Evolutionary conservation across 2,888 invertebrate genomes (phyloP).

Genomic region (Tillus elongatus): DNA sequence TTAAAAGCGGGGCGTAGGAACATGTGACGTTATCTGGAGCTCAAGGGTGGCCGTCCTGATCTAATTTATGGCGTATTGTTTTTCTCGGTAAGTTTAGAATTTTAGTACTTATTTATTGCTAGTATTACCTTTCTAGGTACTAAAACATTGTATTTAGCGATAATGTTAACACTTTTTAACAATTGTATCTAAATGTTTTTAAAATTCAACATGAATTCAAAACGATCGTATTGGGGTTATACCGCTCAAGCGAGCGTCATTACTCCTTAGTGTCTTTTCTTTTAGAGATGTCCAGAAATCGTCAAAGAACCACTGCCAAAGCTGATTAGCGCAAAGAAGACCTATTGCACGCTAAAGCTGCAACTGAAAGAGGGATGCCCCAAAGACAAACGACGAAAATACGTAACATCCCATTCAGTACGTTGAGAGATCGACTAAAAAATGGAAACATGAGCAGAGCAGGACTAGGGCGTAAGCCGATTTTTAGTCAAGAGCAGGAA

Average conservation of each 20-base stretch:
- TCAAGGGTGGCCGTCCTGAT: constrained; percentile 12
- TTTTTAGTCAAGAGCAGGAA: constrained; percentile 20
- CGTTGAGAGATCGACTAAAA: constrained; percentile 18
- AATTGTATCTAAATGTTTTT: constrained; percentile 6
- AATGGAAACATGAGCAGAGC: constrained; percentile 16
- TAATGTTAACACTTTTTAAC: constrained; percentile 3
- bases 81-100: constrained; percentile 14
- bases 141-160: constrained; percentile 9
- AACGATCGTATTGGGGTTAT: constrained; percentile 9
- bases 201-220: constrained; percentile 10
- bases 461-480: constrained; percentile 17
- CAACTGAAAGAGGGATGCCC: constrained; percentile 15
- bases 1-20: constrained; percentile 9
- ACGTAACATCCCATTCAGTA: constrained; percentile 18
- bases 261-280: constrained; percentile 15
- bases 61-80: constrained; percentile 14
- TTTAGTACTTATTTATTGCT: no score
- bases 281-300: constrained; percentile 17
- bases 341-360: constrained; percentile 12
- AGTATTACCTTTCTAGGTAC: constrained; percentile 11
- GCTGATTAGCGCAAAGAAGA: constrained; percentile 14
- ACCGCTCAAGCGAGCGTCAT: constrained; percentile 15
- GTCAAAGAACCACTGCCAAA: constrained; percentile 17
- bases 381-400: constrained; percentile 17
- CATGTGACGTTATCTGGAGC: constrained; percentile 2